phyloP scores from a whole-genome alignment of 2,888 invertebrate genomes.

The Sceliomorpha sp. region DNA sequence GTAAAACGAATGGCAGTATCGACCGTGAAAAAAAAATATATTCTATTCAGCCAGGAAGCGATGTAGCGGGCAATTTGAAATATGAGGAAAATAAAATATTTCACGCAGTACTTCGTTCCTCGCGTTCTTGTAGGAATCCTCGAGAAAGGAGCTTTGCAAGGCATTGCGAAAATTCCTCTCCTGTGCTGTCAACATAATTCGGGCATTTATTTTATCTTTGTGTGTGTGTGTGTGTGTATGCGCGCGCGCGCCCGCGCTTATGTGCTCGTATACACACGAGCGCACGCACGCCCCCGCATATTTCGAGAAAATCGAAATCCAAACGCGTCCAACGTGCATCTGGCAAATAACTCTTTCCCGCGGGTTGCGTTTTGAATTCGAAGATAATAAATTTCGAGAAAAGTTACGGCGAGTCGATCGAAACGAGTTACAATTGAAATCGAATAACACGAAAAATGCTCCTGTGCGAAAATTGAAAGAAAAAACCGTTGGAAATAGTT shows the following conservation, averaged over 20 bases:
- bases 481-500: too few species aligned
- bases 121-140: slow-evolving; percentile 17
- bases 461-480: too few species aligned
- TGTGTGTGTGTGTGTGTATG: not conserved
- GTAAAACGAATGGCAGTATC: slow-evolving; percentile 10
- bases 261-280: too few species aligned
- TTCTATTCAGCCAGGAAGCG: slow-evolving; percentile 1
- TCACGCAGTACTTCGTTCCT: slow-evolving; percentile 22
- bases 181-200: slow-evolving; percentile 23
- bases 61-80: slow-evolving; percentile 26
- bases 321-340: slow-evolving; percentile 9
- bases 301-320: slow-evolving; percentile 25
- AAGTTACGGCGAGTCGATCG: too few species aligned
- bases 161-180: slow-evolving; percentile 25
- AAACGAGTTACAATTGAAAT: too few species aligned
- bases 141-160: slow-evolving; percentile 24
- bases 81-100: slow-evolving; percentile 32
- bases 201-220: slow-evolving; percentile 26
- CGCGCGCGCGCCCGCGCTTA: too few species aligned
- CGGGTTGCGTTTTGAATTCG: slow-evolving; percentile 8
- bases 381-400: not conserved
- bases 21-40: slow-evolving; percentile 6
- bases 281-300: slow-evolving; percentile 6
- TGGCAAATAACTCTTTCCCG: slow-evolving; percentile 9
- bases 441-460: too few species aligned